A percentile compares a stretch with the other conserved stretches of the same genome.
These are phyloP conservation scores for Rhodophaea formosa DNA, from an alignment of 2,888 invertebrate genomes.

Conservation along the genomic window DNA sequence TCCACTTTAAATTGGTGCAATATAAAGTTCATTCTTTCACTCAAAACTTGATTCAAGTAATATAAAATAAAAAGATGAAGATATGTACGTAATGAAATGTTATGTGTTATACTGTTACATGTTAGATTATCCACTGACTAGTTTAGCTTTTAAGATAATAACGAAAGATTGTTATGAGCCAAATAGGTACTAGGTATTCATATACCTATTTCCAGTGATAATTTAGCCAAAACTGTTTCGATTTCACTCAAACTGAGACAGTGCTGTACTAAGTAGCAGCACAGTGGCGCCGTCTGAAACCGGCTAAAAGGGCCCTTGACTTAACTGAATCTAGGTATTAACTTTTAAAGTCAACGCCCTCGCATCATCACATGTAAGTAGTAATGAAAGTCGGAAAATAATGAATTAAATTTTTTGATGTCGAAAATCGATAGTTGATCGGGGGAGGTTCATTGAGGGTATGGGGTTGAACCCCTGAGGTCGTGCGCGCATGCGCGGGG, in stretches of 20 bases:
- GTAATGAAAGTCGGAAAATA: constrained; percentile 27
- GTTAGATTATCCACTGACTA: no score
- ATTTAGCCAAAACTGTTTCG: neutral
- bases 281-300: neutral
- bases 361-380: constrained; percentile 8
- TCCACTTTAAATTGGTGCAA: no score
- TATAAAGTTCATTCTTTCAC: no score
- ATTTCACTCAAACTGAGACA: neutral
- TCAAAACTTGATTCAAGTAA: no score
- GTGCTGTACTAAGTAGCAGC: neutral
- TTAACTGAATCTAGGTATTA: neutral
- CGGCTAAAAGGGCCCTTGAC: neutral
- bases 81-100: no score
- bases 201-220: no score
- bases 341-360: constrained; percentile 11
- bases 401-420: constrained; percentile 54
- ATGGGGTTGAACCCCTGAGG: constrained; percentile 47
- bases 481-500: constrained; percentile 69
- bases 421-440: constrained; percentile 76
- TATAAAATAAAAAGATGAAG: no score
- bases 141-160: no score
- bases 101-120: no score
- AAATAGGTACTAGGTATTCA: no score
- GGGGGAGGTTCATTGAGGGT: constrained; percentile 74
- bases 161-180: no score